Evolutionary conservation across 2,797 vertebrate genomes (phyloP).

Genomic region (Agapornis canus): DNA sequence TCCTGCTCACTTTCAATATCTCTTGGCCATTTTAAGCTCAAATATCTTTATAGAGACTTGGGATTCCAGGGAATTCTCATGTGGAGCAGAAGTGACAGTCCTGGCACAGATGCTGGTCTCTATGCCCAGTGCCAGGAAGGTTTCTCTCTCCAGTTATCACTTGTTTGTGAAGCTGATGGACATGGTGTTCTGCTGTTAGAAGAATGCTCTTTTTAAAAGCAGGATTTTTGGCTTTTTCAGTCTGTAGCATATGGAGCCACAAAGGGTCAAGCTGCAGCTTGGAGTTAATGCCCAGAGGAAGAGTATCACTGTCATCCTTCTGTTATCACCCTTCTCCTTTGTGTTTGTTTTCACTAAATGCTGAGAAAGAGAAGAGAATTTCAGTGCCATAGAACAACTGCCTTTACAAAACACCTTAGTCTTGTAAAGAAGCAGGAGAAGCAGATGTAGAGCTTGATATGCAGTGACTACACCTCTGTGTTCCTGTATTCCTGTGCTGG

Average conservation of each 20-base stretch:
- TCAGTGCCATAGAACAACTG: not conserved
- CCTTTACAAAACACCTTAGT: not conserved
- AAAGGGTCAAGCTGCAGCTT: not conserved
- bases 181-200: fast-evolving
- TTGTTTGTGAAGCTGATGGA: not conserved
- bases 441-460: not conserved
- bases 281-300: not conserved
- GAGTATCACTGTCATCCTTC: not conserved
- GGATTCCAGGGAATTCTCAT: not conserved
- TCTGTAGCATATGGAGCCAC: not conserved
- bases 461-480: not conserved
- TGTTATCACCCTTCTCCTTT: not conserved
- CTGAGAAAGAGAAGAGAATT: not conserved
- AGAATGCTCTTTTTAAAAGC: not conserved
- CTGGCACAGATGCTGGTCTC: not conserved
- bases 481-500: not conserved
- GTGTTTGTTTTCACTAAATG: not conserved
- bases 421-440: not conserved
- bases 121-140: not conserved
- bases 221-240: not conserved
- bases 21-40: not conserved
- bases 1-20: not conserved
- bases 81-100: not conserved
- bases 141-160: not conserved
- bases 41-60: not conserved